Base-by-base conservation (phyloP, 1,140 invertebrate genomes). In the Megathymus violae region DNA sequence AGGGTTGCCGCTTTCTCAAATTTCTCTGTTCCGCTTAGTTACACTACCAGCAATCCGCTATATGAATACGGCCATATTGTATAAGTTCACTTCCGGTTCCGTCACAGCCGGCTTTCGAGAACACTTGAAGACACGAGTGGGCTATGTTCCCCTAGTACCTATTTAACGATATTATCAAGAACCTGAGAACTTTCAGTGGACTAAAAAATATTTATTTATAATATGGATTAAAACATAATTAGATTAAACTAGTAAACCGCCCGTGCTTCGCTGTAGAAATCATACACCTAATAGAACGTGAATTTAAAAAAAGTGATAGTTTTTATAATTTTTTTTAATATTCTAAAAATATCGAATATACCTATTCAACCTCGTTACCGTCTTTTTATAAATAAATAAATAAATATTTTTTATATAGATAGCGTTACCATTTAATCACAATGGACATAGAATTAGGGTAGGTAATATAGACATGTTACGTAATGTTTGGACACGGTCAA, bases 81-180 rank as follows among this genome's bases (percentile, higher is more conserved):
- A 61, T 46, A 71, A 76, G 67, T 78, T 71, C 69, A 63, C 78
- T 87, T 84, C 78, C 82, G 76, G 70, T 76, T 69, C 80, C 79
- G 70, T 82, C 75, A 85, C 71, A 82, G 87, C 83, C 82, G 83
- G 80, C 63, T 60, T 52, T 71, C 65, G 60, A 83, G 76, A 74
- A 69, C 71, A 62, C 80, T 85, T 76, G n/a, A 79, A 68, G 67
- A 72, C 43, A 17, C 16, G 71, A 65, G 62, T 73, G 62, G 60
- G 54, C 17, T 56, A 38, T 62, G 59, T 64, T 56, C 78, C 71
- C 65, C 59, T 67, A 31, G 54, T 43, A 25, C 34, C 40, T 47
- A 44, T 38, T 46, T 50, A 64, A 71, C 68, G 62, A 70, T 64
- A 15, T 17, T 22, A 48, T 75, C 62, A 25, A 76, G 62, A 58